A percentile compares a stretch with the other conserved stretches of the same genome.
These are phyloP conservation scores for Onthophagus taurus DNA, from an alignment of 1,140 invertebrate genomes.

Conservation along the genomic window DNA sequence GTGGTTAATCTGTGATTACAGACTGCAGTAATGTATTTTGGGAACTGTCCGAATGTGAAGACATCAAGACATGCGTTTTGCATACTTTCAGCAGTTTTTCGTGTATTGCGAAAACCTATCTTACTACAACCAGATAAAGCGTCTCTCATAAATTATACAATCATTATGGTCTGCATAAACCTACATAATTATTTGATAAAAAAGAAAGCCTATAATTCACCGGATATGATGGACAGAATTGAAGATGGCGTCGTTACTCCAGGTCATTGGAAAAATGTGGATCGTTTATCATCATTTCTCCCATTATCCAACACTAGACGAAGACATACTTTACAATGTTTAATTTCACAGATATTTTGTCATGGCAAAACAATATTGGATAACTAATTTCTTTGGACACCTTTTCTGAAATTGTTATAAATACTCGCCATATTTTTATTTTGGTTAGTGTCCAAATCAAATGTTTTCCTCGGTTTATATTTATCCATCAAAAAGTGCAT, in stretches of 20 bases:
- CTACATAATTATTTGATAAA: slow-evolving; percentile 16
- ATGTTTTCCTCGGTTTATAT: too few relatives aligned
- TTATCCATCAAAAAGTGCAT: too few relatives aligned
- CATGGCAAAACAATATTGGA: too few relatives aligned
- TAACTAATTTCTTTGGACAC: too few relatives aligned
- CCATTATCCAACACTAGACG: slow-evolving; percentile 11
- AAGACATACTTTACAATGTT: neutral
- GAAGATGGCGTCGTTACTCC: neutral
- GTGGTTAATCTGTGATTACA: too few relatives aligned
- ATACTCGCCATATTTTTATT: too few relatives aligned
- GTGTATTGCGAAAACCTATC: slow-evolving; percentile 36
- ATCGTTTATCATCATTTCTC: slow-evolving; percentile 9
- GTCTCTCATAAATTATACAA: too few relatives aligned
- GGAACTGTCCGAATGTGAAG: too few relatives aligned
- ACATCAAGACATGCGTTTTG: slow-evolving; percentile 49
- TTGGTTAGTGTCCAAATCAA: too few relatives aligned
- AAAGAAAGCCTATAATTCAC: slow-evolving; percentile 9
- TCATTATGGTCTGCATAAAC: slow-evolving; percentile 22
- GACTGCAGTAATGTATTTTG: too few relatives aligned
- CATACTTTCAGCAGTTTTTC: slow-evolving; percentile 38
- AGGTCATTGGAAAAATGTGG: slow-evolving; percentile 9
- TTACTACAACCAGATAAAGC: slow-evolving; percentile 27
- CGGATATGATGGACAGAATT: slow-evolving; percentile 9
- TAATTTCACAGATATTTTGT: too few relatives aligned
- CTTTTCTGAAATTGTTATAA: too few relatives aligned